A percentile compares a stretch with the other conserved stretches of the same genome.
phyloP scores from a whole-genome alignment of 2,113 vertebrate species.

The Gavia stellata region DNA sequence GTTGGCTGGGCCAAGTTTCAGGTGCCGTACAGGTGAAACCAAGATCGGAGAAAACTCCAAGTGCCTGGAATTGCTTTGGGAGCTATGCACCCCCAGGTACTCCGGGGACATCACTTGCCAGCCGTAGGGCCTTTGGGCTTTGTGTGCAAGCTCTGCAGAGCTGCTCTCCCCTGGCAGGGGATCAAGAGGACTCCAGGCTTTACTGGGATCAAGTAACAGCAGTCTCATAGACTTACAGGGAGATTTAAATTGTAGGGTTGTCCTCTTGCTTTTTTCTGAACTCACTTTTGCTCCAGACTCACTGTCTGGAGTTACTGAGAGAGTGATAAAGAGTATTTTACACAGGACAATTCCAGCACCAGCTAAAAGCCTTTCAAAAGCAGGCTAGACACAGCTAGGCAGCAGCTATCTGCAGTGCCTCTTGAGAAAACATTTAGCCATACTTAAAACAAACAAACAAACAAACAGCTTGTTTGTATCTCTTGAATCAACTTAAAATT shows the following conservation, averaged over 20 bases:
- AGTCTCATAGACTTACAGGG: no score
- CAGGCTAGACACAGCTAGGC: background rate
- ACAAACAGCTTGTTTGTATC: background rate
- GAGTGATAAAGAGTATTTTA: background rate
- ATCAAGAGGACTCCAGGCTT: background rate
- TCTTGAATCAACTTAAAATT: background rate
- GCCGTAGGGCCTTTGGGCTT: background rate
- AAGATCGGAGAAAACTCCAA: background rate
- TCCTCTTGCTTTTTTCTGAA: background rate
- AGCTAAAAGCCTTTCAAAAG: background rate
- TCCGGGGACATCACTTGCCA: fast-evolving
- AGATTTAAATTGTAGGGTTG: background rate
- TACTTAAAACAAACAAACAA: background rate
- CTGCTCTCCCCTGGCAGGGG: background rate
- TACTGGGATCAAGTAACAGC: background rate
- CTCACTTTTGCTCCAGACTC: background rate
- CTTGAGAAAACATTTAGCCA: background rate
- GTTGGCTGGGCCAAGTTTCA: fast-evolving
- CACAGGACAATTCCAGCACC: no score
- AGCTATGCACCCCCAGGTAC: background rate
- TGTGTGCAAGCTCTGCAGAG: background rate
- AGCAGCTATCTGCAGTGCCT: background rate
- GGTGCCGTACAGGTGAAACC: no score
- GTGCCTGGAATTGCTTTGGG: background rate
- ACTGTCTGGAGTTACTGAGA: background rate